Percentiles rank a stretch among this genome's conserved stretches.
These are phyloP conservation scores for Ibidorhyncha struthersii DNA, from an alignment of 2,113 vertebrate species.

Conservation along the genomic window DNA sequence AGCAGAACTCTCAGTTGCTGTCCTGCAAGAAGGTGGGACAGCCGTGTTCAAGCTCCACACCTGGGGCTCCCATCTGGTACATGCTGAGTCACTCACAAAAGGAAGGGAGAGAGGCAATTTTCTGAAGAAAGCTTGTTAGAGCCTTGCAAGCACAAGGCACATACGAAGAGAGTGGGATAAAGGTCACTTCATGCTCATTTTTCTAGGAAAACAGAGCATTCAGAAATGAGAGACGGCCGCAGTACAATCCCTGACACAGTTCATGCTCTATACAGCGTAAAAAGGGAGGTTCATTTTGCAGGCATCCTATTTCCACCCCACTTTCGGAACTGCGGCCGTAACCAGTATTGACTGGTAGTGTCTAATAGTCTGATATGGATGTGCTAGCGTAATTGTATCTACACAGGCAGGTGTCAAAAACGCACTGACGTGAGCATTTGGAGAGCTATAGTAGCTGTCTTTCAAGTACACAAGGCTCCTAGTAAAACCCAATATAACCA, in stretches of 20 bases:
- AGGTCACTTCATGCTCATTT: neutral
- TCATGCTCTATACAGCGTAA: too few species aligned
- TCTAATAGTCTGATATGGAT: neutral
- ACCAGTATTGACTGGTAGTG: neutral
- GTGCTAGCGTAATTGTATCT: neutral
- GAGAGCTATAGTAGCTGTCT: neutral
- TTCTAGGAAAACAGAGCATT: neutral
- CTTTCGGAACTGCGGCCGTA: neutral
- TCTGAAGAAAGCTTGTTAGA: neutral
- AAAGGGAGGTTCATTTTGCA: neutral
- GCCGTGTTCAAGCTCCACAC: neutral
- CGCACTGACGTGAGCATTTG: neutral
- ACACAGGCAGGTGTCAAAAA: neutral
- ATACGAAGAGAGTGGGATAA: rapidly evolving
- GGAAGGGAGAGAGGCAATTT: neutral
- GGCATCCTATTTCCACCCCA: neutral
- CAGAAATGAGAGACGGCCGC: neutral
- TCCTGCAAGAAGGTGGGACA: neutral
- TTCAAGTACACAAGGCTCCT: neutral
- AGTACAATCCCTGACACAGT: neutral
- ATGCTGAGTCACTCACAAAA: neutral
- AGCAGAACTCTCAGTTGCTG: neutral
- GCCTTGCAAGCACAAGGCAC: neutral
- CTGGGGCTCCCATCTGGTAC: neutral
- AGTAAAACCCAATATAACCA: neutral